Conservation (phyloP, 2,113 vertebrate genomes). For the Siniperca knerii region DNA sequence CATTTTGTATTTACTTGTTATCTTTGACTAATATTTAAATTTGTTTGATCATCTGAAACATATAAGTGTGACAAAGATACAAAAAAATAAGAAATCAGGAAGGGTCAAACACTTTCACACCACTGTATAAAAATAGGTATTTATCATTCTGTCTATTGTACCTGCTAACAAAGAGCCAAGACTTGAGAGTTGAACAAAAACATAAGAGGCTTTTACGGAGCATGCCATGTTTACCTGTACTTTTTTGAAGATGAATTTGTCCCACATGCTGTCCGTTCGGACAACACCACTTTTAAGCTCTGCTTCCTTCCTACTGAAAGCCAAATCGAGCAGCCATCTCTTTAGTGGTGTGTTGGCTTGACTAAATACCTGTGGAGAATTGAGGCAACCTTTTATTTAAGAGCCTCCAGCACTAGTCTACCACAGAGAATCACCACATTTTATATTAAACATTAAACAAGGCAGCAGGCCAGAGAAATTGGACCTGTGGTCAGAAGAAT, state of each 20-base stretch:
- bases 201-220: not conserved
- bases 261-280: slow-evolving; percentile 95
- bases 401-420: not conserved
- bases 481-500: too few relatives aligned
- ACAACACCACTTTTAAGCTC: slow-evolving; percentile 93
- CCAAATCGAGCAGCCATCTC: slow-evolving; percentile 94
- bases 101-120: too few relatives aligned
- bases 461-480: not conserved
- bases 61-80: too few relatives aligned
- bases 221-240: slow-evolving; percentile 88
- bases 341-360: slow-evolving; percentile 94
- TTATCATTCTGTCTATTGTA: too few relatives aligned
- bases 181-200: not conserved
- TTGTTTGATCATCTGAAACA: too few relatives aligned
- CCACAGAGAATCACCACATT: too few relatives aligned
- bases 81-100: too few relatives aligned
- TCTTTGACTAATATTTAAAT: too few relatives aligned
- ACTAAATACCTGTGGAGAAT: slow-evolving; percentile 88
- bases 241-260: slow-evolving; percentile 95
- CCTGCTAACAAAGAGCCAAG: too few relatives aligned
- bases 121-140: too few relatives aligned
- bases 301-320: slow-evolving; percentile 93
- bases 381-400: not conserved
- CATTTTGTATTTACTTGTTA: too few relatives aligned
- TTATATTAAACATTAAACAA: not conserved